Evolutionary conservation across 92 coral and sea anemone genomes (phyloP).

Genomic region (Pocillopora meandrina): DNA sequence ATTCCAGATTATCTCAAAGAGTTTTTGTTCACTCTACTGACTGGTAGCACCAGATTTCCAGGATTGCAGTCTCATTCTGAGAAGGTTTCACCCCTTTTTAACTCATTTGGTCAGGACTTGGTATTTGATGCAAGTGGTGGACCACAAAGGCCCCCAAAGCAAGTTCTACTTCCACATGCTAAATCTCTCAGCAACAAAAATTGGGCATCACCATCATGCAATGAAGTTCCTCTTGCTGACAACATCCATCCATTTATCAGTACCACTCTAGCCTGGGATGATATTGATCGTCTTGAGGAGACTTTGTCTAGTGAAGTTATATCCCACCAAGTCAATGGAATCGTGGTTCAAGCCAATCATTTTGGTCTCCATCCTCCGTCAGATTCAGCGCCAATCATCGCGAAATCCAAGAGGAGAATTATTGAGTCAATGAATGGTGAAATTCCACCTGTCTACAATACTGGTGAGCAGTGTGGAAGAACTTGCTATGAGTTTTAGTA

Average conservation of each 20-base stretch:
- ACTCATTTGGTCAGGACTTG: conserved; percentile 65
- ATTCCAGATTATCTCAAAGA: conserved; percentile 46
- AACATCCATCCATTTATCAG: no score
- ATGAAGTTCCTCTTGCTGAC: no score
- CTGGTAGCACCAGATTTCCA: conserved; percentile 29
- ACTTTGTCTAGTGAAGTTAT: conserved; percentile 51
- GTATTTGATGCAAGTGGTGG: conserved; percentile 64
- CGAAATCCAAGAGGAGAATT: conserved; percentile 5
- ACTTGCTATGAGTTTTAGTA: conserved; percentile 40
- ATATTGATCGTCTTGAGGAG: conserved; percentile 58
- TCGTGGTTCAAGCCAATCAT: conserved; percentile 53
- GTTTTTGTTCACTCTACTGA: conserved; percentile 39
- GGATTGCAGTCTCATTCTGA: conserved; percentile 36
- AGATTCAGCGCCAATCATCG: neutral
- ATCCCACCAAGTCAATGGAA: conserved; percentile 46
- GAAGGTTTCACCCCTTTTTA: conserved; percentile 45
- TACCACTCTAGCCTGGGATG: no score
- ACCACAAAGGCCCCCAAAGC: conserved; percentile 67
- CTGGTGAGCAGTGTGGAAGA: conserved; percentile 40
- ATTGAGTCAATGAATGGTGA: no score
- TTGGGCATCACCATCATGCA: no score
- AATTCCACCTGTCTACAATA: conserved; percentile 39
- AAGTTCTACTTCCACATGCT: conserved; percentile 62
- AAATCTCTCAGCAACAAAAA: conserved; percentile 49
- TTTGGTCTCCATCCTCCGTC: conserved; percentile 31